phyloP scores from a whole-genome alignment of 2,113 vertebrate genomes.

The Gadus chalcogrammus region DNA sequence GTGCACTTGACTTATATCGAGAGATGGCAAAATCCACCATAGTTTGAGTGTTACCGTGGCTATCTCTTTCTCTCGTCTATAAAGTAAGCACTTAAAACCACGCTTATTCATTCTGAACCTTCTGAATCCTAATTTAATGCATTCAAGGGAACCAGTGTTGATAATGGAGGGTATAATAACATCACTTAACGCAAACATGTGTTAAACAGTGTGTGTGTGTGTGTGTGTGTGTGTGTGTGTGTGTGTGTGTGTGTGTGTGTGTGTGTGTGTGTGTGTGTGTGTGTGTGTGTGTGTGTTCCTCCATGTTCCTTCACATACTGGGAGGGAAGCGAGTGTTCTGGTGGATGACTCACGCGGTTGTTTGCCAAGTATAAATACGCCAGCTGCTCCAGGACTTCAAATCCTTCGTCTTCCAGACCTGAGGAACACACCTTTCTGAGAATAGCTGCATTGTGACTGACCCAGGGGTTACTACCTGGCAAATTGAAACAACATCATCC shows the following conservation, averaged over 20 bases:
- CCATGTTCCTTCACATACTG: too few relatives aligned
- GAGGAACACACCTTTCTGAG: slow-evolving; percentile 5
- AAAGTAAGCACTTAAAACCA: slow-evolving; percentile 56
- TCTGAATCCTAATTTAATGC: too few relatives aligned
- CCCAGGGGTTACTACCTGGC: neutral
- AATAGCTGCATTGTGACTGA: neutral
- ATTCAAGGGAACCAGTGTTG: too few relatives aligned
- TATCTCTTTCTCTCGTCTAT: slow-evolving; percentile 51
- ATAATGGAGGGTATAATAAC: too few relatives aligned
- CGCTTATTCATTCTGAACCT: slow-evolving; percentile 34
- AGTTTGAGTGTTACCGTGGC: slow-evolving; percentile 42
- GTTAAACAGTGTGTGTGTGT: too few relatives aligned
- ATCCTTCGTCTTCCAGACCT: slow-evolving; percentile 92
- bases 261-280: too few relatives aligned
- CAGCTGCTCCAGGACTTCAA: slow-evolving; percentile 88
- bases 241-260: too few relatives aligned
- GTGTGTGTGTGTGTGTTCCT: too few relatives aligned
- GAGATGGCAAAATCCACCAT: slow-evolving; percentile 35
- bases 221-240: too few relatives aligned
- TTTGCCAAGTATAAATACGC: slow-evolving; percentile 96
- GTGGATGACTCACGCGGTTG: slow-evolving; percentile 83
- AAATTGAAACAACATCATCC: too few relatives aligned
- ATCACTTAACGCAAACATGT: too few relatives aligned
- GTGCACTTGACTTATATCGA: neutral
- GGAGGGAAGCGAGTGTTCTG: too few relatives aligned